Evolutionary conservation across 2,113 vertebrate species (phyloP), one percentile per base, ranked within the genome.

Genomic region (Heterotis niloticus): DNA sequence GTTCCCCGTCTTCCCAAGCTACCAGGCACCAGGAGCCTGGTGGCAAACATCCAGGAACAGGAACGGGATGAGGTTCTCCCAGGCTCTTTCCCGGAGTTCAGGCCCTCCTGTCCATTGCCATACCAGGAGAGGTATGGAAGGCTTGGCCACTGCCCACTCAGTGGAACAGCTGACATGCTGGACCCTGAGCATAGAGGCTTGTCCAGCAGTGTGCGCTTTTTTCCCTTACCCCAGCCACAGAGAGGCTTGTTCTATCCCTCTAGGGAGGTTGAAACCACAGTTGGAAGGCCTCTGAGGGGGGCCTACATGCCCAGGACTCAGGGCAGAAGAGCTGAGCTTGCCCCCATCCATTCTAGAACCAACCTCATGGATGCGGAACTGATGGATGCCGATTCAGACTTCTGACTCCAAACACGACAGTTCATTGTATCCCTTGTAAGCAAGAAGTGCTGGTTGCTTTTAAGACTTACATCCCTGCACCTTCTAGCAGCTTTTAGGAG

Each of bases 331-430:
- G 81, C 88, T 0, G 91, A 75, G 0, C 88, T 94, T 1, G 93
- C 93, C 28, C 95, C 96, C 65, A 88, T 98, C 82, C 95, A 97
- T 85, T 99, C 97, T 20, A 89, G 93, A 81, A 97, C 95, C 86
- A 98, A 95, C 87, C 91, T 99, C 75, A 94, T 98, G 93, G 95
- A 97, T 4, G 93, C 95, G 0, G 95, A 98, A 87, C 92, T 99
- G 68, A 91, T 98, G 92, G 96, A 98, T 0, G 90, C 94, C 0
- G 95, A 96, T 66, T 98, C 94, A 0, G 96, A 98, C 86, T 99
- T 99, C 79, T 98, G 82, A 89, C 72, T 78, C 16, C 1, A 14
- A 23, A 60, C 14, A 5, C 14, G 65, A 70, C 5, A 26, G 24
- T 23, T 5, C 68, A n/a, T 9, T 12, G 26, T 13, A 44, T 59